Evolutionary conservation across 2,113 vertebrate species (phyloP).

Genomic region (Etheostoma spectabile): DNA sequence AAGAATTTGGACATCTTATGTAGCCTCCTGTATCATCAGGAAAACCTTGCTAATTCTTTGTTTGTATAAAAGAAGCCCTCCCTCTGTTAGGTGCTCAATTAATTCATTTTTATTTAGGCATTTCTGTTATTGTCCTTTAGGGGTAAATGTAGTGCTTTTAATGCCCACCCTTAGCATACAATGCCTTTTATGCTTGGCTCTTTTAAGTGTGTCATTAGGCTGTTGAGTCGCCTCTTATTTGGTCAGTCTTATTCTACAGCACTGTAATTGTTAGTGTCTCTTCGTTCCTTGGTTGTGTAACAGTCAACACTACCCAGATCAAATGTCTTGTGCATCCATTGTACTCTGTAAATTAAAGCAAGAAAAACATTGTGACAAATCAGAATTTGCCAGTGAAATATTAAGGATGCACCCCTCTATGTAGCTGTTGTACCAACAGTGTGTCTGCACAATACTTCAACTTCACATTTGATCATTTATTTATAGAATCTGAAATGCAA

Average conservation of each 20-base stretch:
- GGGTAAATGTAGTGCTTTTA: constrained; percentile 24
- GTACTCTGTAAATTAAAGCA: not conserved
- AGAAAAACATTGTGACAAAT: constrained; percentile 14
- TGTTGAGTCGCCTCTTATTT: constrained; percentile 4
- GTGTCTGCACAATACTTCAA: not conserved
- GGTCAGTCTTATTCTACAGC: not conserved
- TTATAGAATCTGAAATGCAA: constrained; percentile 27
- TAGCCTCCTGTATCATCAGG: not conserved
- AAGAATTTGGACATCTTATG: not conserved
- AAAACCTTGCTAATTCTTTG: too few species aligned
- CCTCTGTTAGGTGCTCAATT: not conserved
- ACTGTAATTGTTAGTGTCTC: constrained; percentile 9
- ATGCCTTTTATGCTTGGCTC: constrained; percentile 14
- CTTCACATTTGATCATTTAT: constrained; percentile 53
- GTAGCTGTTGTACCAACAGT: constrained; percentile 14
- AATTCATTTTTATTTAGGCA: not conserved
- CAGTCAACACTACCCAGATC: constrained; percentile 5
- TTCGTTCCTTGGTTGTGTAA: not conserved
- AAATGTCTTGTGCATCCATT: not conserved
- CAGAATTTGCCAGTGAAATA: constrained; percentile 25
- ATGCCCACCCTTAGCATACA: not conserved
- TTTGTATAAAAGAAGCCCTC: not conserved
- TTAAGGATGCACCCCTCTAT: constrained; percentile 8
- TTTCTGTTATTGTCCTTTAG: not conserved
- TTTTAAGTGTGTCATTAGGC: constrained; percentile 26